These are phyloP conservation scores for Neodon shergylaensis DNA, from an alignment of 2,113 vertebrate species.

Conservation along the genomic window DNA sequence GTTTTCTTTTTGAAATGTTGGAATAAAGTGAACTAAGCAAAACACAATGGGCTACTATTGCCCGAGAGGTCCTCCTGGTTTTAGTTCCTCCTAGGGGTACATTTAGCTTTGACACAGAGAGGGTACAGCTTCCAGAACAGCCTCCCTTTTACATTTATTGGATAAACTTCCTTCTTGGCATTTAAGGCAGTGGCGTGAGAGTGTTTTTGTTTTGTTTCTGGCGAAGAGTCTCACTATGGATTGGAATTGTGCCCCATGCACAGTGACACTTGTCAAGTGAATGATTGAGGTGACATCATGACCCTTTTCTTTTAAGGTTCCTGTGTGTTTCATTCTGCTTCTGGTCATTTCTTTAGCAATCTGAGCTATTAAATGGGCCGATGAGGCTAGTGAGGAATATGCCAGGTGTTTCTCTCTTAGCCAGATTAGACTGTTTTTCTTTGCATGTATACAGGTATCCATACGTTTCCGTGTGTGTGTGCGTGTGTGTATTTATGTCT, in stretches of 20 bases:
- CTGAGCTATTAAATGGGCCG: not conserved
- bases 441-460: not conserved
- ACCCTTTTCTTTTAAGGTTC: not conserved
- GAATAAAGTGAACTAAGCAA: not conserved
- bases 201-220: not conserved
- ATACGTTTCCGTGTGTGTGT: not conserved
- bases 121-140: not conserved
- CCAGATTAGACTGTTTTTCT: not conserved
- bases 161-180: not conserved
- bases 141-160: not conserved
- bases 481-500: no score
- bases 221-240: not conserved
- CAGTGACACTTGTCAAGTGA: not conserved
- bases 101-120: not conserved
- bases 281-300: not conserved
- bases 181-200: not conserved
- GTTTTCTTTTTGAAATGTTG: not conserved
- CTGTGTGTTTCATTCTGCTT: not conserved
- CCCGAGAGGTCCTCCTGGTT: not conserved
- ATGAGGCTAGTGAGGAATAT: not conserved
- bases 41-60: not conserved
- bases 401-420: not conserved
- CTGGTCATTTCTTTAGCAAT: not conserved
- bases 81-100: not conserved
- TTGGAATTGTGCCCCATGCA: not conserved